Evolutionary conservation across 2,888 invertebrate genomes (phyloP).

Genomic region (Lamproptera curius): DNA sequence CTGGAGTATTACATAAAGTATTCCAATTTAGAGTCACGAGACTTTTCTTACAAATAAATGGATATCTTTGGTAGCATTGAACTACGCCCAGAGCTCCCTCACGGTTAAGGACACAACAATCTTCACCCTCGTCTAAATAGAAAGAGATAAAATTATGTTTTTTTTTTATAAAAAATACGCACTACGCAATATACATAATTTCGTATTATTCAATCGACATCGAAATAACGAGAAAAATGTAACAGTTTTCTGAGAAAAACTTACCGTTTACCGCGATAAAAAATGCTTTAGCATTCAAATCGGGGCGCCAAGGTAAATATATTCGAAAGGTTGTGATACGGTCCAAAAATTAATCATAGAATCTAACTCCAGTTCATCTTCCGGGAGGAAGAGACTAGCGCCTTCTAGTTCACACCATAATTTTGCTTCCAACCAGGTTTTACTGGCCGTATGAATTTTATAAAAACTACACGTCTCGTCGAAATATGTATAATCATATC

Average conservation of each 20-base stretch:
- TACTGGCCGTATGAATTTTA: conserved; percentile 28
- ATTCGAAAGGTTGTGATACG: conserved; percentile 13
- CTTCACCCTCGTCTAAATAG: no score
- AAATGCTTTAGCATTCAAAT: conserved; percentile 5
- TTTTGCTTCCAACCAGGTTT: conserved; percentile 27
- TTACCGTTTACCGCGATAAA: conserved; percentile 15
- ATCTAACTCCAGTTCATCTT: conserved; percentile 24
- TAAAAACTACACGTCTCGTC: conserved; percentile 25
- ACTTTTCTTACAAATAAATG: conserved; percentile 58
- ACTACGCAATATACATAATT: no score
- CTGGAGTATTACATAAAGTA: conserved; percentile 42
- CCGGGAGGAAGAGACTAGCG: conserved; percentile 27
- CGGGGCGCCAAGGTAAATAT: conserved; percentile 12
- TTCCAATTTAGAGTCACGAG: conserved; percentile 49
- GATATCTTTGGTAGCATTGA: conserved; percentile 36
- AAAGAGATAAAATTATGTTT: no score
- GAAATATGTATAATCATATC: conserved; percentile 29
- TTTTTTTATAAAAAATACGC: no score
- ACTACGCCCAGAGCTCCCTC: conserved; percentile 44
- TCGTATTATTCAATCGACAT: no score
- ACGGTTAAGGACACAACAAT: conserved; percentile 40
- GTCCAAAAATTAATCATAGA: conserved; percentile 21
- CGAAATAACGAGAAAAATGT: no score
- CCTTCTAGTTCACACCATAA: conserved; percentile 27
- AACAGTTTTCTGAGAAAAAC: no score